A percentile compares a stretch with the other conserved stretches of the same genome.
phyloP scores from a whole-genome alignment of 1,140 invertebrate genomes.

The Drosophila repleta region DNA sequence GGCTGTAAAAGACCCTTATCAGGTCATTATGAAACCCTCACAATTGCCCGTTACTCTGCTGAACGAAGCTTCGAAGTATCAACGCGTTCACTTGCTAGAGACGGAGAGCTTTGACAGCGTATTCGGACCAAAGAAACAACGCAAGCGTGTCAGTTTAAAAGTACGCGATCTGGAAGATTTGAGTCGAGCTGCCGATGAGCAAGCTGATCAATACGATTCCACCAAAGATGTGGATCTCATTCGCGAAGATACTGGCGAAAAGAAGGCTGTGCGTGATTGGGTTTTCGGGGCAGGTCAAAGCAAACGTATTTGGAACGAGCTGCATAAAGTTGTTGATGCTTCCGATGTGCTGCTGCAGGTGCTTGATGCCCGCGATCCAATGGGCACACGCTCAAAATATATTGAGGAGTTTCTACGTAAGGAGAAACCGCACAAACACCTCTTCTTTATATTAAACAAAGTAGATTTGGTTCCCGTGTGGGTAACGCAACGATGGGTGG shows the following conservation, averaged over 20 bases:
- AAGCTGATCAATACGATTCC: constrained; percentile 90
- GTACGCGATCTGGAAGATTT: constrained; percentile 90
- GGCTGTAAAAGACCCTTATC: constrained; percentile 97
- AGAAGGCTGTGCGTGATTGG: constrained; percentile 91
- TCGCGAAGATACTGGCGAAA: constrained; percentile 91
- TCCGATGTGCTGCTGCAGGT: constrained; percentile 98
- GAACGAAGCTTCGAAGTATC: constrained; percentile 96
- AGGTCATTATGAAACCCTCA: constrained; percentile 98
- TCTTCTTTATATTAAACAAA: constrained; percentile 98
- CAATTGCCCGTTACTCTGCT: constrained; percentile 97
- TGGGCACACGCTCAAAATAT: constrained; percentile 96
- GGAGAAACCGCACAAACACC: constrained; percentile 97
- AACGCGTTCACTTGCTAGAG: constrained; percentile 96
- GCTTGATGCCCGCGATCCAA: constrained; percentile 96
- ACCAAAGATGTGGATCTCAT: constrained; percentile 93
- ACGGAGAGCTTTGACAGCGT: constrained; percentile 97
- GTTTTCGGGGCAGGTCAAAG: constrained; percentile 97
- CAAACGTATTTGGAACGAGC: constrained; percentile 99
- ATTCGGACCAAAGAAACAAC: constrained; percentile 96
- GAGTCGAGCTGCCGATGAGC: constrained; percentile 88
- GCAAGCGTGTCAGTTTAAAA: constrained; percentile 95
- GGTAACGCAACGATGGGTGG: constrained; percentile 98
- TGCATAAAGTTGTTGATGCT: constrained; percentile 99
- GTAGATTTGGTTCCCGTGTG: constrained; percentile 98
- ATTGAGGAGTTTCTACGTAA: constrained; percentile 95